phyloP scores from a whole-genome alignment of 2,797 vertebrate genomes.

The Schizopygopsis malacanthus region DNA sequence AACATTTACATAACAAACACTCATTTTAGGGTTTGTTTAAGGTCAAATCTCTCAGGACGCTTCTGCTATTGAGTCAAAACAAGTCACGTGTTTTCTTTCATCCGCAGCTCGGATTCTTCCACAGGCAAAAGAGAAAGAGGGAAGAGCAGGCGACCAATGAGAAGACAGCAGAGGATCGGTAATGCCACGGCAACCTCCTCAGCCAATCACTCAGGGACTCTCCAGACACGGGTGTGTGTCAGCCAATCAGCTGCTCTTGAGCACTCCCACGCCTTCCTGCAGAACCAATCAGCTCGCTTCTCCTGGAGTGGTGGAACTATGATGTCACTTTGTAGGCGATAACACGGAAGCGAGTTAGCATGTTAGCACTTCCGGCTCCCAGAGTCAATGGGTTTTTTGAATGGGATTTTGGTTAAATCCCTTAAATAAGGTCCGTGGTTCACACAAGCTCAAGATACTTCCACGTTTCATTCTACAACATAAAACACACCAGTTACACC shows the following conservation, averaged over 20 bases:
- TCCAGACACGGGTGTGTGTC: constrained; percentile 47
- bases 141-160: constrained; percentile 71
- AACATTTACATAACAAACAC: background rate
- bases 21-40: background rate
- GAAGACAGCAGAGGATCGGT: constrained; percentile 79
- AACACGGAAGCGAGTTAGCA: too few relatives aligned
- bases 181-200: constrained; percentile 49
- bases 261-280: constrained; percentile 53
- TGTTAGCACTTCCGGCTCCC: too few relatives aligned
- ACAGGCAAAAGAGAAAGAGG: constrained; percentile 76
- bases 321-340: too few relatives aligned
- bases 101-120: constrained; percentile 92
- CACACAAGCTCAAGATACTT: too few relatives aligned
- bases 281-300: constrained; percentile 36
- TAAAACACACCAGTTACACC: too few relatives aligned
- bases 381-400: too few relatives aligned
- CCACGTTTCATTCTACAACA: too few relatives aligned
- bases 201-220: constrained; percentile 71
- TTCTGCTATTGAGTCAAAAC: background rate
- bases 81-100: constrained; percentile 46
- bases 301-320: too few relatives aligned
- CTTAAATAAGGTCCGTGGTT: too few relatives aligned
- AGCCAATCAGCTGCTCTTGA: constrained; percentile 48
- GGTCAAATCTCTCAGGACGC: background rate
- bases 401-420: too few relatives aligned